Evolutionary conservation across 1,140 invertebrate genomes (phyloP), one percentile per base, ranked within the genome.

Genomic region (Drosophila pallidifrons): DNA sequence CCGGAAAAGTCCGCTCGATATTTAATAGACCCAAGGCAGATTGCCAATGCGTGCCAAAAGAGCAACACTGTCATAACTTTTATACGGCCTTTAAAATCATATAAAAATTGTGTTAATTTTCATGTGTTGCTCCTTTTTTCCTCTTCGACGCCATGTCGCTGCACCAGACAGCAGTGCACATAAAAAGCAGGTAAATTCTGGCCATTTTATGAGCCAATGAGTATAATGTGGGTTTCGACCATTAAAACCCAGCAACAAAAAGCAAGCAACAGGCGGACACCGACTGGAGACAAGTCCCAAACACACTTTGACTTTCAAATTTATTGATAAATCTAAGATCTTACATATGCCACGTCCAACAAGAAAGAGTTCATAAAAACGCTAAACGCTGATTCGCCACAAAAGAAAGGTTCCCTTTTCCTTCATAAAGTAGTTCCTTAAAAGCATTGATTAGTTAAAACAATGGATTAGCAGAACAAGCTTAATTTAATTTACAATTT

Each of bases 91-190:
- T 87, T 89, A 87, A 87, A 87, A 87, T 87, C 82, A 58, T 77
- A 87, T 87, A 88, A 88, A 88, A 88, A 88, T 58, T 75, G 82
- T 87, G 82, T 87, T 87, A 87, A 87, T 87, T 88, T 82, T 82
- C 82, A 85, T 85, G 82, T 85, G 82, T 83, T 82, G 72, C 72
- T 76, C 59, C 54, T 46, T 38, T 38, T 11, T 25, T 25, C 20
- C 20, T 25, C 20, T 25, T 25, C 3, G 3, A 3, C 6, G 35
- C 46, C 6, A 4, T 25, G 16, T 69, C 25, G 25, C 20, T 30
- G 13, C 64, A 15, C 16, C 5, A 7, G n/a, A n/a, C 25, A 38
- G 10, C 35, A 38, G 35, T 38, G 10, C 35, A 28, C 75, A 81
- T 81, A 79, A 79, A 88, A 87, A 68, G 45, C 79, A 83, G 80